Evolutionary conservation across 2,888 invertebrate species (phyloP).

Genomic region (Ctena decussata): DNA sequence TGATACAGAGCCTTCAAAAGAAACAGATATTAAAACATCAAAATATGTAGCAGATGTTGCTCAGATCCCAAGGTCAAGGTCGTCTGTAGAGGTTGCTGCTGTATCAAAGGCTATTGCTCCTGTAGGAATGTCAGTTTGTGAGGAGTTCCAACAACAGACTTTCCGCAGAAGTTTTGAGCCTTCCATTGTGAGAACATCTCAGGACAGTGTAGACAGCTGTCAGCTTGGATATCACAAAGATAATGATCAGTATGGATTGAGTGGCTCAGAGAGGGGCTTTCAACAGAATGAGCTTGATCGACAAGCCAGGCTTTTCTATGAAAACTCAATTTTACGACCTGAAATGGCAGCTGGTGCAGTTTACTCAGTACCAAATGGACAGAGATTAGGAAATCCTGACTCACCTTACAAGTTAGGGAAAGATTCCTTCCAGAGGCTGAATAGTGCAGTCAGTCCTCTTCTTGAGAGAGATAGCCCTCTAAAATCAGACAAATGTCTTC

Average conservation of each 20-base stretch:
- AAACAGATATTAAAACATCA: neutral
- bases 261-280: neutral
- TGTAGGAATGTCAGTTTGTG: constrained; percentile 35
- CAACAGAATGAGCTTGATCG: constrained; percentile 12
- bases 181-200: neutral
- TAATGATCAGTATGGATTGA: neutral
- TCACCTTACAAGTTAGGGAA: neutral
- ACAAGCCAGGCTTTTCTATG: constrained; percentile 42
- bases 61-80: neutral
- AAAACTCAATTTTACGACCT: constrained; percentile 42
- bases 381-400: neutral
- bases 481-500: neutral
- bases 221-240: neutral
- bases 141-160: constrained; percentile 53
- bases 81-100: neutral
- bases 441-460: neutral
- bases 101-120: neutral
- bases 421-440: neutral
- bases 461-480: neutral
- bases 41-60: neutral
- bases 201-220: neutral
- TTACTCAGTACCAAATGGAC: constrained; percentile 1
- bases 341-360: constrained; percentile 12
- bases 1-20: neutral
- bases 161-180: constrained; percentile 57